Base-by-base conservation (phyloP, 2,888 invertebrate species). In the Anagyrus pseudococci region DNA sequence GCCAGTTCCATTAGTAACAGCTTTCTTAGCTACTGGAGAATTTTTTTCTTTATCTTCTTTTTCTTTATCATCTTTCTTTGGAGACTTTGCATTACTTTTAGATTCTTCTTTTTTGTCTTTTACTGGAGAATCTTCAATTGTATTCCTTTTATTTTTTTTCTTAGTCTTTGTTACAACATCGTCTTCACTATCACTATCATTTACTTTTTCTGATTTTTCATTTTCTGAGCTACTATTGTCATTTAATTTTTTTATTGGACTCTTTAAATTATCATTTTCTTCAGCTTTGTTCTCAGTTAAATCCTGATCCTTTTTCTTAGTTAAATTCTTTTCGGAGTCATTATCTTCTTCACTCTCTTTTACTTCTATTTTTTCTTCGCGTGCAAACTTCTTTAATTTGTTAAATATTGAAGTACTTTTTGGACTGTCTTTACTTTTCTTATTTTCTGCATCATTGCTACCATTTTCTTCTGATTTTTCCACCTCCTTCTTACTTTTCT, bases 361-460 rank as follows among this genome's bases (percentile, higher is more conserved):
- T 29, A 29, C 57, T 43, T 71, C 67, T 50, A 75, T 74, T 4
- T 59, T 17, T 26, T 69, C 41, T 4, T 68, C 70, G 20, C 22
- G 8, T 26, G 10, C 17, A 47, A 47, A 47, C 17, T 48, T 48
- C 47, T 56, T 22, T n/a, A 15, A 50, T 46, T 44, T 23, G 49
- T 50, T 20, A 17, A 50, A 56, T 59, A 50, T 8, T 33, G 50
- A 23, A 8, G 29, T 26, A 37, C 23, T 33, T n/a, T 49, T 52
- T n/a, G 15, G 37, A 13, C 40, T 25, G 22, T 13, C 4, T 37
- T 37, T 19, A 17, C 33, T 40, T 37, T 63, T 25, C 3, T 55
- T 22, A 33, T 3, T 55, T 25, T 40, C 10, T 20, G 20, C 2
- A 7, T n/a, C 53, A 0, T 26, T 49, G n/a, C n/a, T n/a, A n/a